These are phyloP conservation scores for Cantharis nigra DNA, from an alignment of 2,888 invertebrate genomes.

Conservation along the genomic window DNA sequence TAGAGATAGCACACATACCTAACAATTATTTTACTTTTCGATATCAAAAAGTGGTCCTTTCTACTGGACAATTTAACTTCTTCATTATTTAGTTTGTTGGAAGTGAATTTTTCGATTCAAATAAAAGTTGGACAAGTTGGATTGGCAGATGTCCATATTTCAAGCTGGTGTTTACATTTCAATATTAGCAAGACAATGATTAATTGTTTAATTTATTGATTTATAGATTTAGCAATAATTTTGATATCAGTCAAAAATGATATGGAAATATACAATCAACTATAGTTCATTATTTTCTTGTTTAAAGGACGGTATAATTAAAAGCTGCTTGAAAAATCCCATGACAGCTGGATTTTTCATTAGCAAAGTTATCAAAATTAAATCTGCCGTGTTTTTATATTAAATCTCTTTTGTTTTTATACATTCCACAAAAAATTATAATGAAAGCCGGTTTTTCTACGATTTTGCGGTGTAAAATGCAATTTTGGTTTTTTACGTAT, in stretches of 20 bases:
- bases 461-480: neutral
- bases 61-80: neutral
- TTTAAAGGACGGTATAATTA: neutral
- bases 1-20: too few relatives aligned
- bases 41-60: too few relatives aligned
- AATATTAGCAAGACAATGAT: neutral
- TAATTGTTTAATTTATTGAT: neutral
- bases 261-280: neutral
- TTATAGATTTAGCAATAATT: neutral
- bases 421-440: neutral
- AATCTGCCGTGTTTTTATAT: neutral
- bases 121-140: neutral
- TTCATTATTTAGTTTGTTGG: neutral
- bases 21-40: too few relatives aligned
- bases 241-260: neutral
- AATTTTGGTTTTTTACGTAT: neutral
- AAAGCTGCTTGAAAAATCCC: neutral
- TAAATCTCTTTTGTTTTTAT: neutral
- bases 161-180: neutral
- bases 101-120: neutral
- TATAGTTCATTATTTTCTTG: neutral
- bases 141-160: neutral
- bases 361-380: neutral
- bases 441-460: neutral
- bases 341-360: neutral